Base-by-base conservation (phyloP, 2,113 vertebrate species). In the Pseudorasbora parva region DNA sequence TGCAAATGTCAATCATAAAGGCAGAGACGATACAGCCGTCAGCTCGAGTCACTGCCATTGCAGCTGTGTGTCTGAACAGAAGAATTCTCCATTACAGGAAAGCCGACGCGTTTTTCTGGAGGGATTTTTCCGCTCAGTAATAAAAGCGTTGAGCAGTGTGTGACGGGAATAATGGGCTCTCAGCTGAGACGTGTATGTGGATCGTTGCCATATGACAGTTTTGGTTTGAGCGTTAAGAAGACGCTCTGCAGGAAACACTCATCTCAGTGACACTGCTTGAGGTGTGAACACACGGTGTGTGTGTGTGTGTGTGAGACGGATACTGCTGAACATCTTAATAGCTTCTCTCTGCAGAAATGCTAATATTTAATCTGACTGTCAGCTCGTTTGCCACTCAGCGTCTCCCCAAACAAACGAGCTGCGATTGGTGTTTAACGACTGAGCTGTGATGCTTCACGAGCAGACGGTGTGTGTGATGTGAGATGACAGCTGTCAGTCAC, bases 1-100 rank as follows among this genome's bases (percentile, higher is more conserved):
- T 45, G 68, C 54, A 72, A 81, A 69, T 60, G 80, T 68, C 51
- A 73, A 0, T 56, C 64, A 43, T 43, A 27, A 37, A 68, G n/a
- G n/a, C 10, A 33, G 45, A 71, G 72, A 21, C n/a, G 1, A 56
- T 12, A 11, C 2, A 33, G n/a, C 68, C 62, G 5, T 1, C 3
- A 1, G 64, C 21, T 45, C 5, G 37, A 71, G 41, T 14, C 21
- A 43, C 33, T 43, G 37, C 9, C 66, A 12, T 12, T n/a, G 21
- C 66, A 71, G 12, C 21, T 68, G 64, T 4, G 33, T 68, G 37
- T 68, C 33, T 69, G 37, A 43, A n/a, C 2, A 11, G 37, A 69
- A n/a, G 66, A 41, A 25, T 62, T 68, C 17, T 37, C 64, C 12
- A 33, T 66, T 66, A 33, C 62, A 11, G 10, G n/a, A 10, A 60